These are phyloP conservation scores for Dolomedes plantarius DNA, from an alignment of 2,888 invertebrate species.

Conservation along the genomic window DNA sequence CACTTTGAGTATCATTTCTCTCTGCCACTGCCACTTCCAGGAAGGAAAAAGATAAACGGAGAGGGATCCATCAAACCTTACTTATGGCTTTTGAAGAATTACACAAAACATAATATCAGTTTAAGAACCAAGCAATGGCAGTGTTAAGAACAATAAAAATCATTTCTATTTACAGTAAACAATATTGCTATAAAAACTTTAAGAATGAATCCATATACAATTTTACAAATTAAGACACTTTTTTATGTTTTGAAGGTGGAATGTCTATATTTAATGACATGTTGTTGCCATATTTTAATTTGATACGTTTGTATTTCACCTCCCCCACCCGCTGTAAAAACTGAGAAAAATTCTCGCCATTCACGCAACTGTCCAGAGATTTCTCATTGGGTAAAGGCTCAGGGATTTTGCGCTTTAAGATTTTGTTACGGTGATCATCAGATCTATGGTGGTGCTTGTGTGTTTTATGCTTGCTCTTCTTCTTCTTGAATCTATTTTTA, in stretches of 20 bases:
- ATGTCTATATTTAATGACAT: conserved; percentile 92
- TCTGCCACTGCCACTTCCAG: too few relatives aligned
- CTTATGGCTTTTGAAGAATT: conserved; percentile 16
- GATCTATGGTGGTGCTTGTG: conserved; percentile 19
- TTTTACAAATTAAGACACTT: conserved; percentile 66
- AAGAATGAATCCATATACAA: conserved; percentile 41
- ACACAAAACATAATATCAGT: conserved; percentile 39
- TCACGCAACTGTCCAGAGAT: neutral
- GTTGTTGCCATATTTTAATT: conserved; percentile 91
- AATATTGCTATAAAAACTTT: conserved; percentile 61
- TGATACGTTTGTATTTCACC: conserved; percentile 84
- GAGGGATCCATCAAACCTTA: too few relatives aligned
- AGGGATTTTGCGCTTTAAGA: conserved; percentile 38
- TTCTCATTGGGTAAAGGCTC: conserved; percentile 16
- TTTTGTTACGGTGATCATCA: conserved; percentile 33
- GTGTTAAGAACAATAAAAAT: conserved; percentile 49
- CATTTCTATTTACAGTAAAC: conserved; percentile 51
- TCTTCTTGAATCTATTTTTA: conserved; percentile 47
- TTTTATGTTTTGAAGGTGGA: conserved; percentile 78
- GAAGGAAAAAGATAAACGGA: too few relatives aligned
- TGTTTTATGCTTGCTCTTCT: conserved; percentile 61
- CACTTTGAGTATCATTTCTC: too few relatives aligned
- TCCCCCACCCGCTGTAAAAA: conserved; percentile 58
- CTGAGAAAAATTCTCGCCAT: conserved; percentile 42
- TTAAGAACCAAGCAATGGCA: conserved; percentile 64